Evolutionary conservation across 2,888 invertebrate genomes (phyloP).

Genomic region (Euplagia quadripunctaria): DNA sequence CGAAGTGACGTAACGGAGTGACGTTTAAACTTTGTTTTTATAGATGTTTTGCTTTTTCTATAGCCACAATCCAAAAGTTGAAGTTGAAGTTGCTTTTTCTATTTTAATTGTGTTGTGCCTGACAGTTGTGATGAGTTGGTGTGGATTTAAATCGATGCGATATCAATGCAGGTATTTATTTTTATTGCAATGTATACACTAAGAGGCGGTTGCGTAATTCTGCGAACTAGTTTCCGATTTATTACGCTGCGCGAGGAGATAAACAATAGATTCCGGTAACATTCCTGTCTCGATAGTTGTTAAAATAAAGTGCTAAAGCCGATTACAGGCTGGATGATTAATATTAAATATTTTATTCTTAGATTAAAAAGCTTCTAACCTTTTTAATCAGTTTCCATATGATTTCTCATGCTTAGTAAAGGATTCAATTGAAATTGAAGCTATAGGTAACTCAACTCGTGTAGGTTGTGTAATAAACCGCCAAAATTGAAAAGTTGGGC

Average conservation of each 20-base stretch:
- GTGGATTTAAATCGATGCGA: slow-evolving; percentile 58
- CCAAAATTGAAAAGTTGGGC: not conserved
- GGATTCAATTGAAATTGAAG: not conserved
- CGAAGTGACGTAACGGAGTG: slow-evolving; percentile 42
- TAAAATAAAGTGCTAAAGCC: not conserved
- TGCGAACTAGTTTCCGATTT: slow-evolving; percentile 53
- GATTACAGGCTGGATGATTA: not conserved
- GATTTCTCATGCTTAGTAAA: not conserved
- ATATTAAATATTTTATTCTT: not conserved
- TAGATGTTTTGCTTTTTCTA: slow-evolving; percentile 37
- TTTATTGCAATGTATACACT: slow-evolving; percentile 38
- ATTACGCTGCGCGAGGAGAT: slow-evolving; percentile 43
- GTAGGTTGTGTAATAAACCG: not conserved
- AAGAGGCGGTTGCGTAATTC: slow-evolving; percentile 49
- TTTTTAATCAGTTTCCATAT: not conserved
- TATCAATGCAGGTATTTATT: slow-evolving; percentile 78
- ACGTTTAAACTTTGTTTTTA: slow-evolving; percentile 34
- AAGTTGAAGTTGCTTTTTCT: slow-evolving; percentile 42
- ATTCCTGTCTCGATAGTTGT: slow-evolving; percentile 42
- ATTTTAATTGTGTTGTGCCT: slow-evolving; percentile 56
- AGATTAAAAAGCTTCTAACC: accelerated
- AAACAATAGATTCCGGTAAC: slow-evolving; percentile 53
- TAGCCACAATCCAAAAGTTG: no score
- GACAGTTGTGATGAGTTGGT: slow-evolving; percentile 65
- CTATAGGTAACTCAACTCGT: not conserved